Conservation (phyloP, 2,797 vertebrate genomes). For the Etheostoma nigrum region DNA sequence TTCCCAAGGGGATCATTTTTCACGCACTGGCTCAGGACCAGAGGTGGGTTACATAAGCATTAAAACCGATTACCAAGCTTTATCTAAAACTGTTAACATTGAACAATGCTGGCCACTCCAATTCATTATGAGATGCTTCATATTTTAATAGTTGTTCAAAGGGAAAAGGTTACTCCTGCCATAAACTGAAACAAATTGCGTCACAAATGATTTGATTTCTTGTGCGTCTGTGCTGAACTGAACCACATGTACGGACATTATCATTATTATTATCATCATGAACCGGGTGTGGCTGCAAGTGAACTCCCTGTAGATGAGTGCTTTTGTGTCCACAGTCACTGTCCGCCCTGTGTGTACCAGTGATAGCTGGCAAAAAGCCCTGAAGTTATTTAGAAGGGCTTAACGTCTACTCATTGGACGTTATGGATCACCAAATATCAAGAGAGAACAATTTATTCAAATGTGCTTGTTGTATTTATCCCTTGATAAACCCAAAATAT, state of each 20-base stretch:
- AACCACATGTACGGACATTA: not conserved
- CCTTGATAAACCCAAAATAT: not conserved
- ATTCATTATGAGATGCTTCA: not conserved
- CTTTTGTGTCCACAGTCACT: slow-evolving; percentile 58
- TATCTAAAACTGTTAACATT: slow-evolving; percentile 5
- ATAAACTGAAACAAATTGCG: slow-evolving; percentile 18
- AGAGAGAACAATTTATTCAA: slow-evolving; percentile 18
- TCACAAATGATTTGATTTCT: slow-evolving; percentile 30
- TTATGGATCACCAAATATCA: slow-evolving; percentile 33
- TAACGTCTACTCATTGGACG: slow-evolving; percentile 41
- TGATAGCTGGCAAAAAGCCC: slow-evolving; percentile 36
- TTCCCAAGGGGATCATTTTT: slow-evolving; percentile 12
- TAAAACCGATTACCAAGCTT: slow-evolving; percentile 5
- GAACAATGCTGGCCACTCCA: not conserved
- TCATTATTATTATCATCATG: slow-evolving; percentile 25
- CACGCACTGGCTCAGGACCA: not conserved
- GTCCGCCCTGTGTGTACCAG: slow-evolving; percentile 35
- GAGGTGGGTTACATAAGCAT: not conserved
- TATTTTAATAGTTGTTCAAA: not conserved
- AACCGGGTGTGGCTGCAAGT: slow-evolving; percentile 45
- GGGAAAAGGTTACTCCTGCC: not conserved
- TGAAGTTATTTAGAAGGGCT: slow-evolving; percentile 39
- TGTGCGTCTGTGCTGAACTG: slow-evolving; percentile 19
- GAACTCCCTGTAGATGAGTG: slow-evolving; percentile 56
- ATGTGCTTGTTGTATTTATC: slow-evolving; percentile 17